Conservation (phyloP, 2,113 vertebrate species). For the Zosterops pallidus region DNA sequence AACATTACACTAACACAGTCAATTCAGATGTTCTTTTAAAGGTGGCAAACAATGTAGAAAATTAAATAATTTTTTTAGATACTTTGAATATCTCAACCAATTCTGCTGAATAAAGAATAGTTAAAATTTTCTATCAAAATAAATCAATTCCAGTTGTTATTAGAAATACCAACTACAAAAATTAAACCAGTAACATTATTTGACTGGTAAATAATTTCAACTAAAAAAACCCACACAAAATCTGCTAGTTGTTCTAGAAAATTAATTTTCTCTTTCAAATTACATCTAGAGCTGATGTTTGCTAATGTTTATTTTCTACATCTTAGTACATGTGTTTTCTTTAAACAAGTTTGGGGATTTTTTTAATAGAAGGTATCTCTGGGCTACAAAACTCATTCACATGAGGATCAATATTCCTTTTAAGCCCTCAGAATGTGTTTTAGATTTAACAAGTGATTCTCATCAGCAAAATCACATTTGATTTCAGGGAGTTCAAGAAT, state of each 20-base stretch:
- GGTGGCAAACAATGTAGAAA: not conserved
- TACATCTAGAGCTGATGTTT: not conserved
- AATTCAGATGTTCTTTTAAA: not conserved
- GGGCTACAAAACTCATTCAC: not conserved
- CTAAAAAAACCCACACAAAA: accelerated
- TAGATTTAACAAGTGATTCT: not conserved
- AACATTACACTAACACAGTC: not conserved
- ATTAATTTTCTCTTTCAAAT: not conserved
- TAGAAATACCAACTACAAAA: not conserved
- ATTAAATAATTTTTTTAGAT: not conserved
- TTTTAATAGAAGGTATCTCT: not conserved
- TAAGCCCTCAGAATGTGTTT: not conserved
- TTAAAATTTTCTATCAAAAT: not conserved
- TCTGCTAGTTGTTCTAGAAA: not conserved
- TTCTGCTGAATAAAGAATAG: not conserved
- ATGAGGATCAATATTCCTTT: not conserved
- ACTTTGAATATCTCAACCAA: accelerated
- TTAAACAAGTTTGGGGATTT: not conserved
- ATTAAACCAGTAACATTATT: not conserved
- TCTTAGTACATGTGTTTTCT: not conserved
- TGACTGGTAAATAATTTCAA: not conserved
- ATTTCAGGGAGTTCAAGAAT: not conserved
- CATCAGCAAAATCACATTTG: not conserved
- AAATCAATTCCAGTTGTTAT: not conserved
- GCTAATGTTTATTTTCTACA: not conserved